Conservation (phyloP, 2,113 vertebrate species). For the Dryoscopus gambensis region DNA sequence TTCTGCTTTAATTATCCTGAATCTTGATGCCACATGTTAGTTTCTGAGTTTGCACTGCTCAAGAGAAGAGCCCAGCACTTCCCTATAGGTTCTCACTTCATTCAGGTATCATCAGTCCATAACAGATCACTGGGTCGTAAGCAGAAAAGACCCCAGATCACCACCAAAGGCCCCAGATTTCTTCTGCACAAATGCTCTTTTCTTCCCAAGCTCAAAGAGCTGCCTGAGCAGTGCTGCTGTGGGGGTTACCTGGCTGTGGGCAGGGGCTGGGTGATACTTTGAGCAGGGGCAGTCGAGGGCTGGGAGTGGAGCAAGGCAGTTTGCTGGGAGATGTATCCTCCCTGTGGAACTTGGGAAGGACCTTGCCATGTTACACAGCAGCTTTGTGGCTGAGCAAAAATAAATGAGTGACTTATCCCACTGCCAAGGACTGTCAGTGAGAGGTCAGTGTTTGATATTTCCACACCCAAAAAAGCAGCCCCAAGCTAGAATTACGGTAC, state of each 20-base stretch:
- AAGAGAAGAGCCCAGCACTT: not conserved
- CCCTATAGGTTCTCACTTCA: not conserved
- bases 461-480: conserved; percentile 57
- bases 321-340: not conserved
- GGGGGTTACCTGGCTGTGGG: not conserved
- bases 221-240: not conserved
- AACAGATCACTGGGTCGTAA: not conserved
- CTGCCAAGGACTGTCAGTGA: conserved; percentile 39
- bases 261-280: not conserved
- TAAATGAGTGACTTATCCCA: conserved; percentile 44
- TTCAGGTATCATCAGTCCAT: not conserved
- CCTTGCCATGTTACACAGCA: conserved; percentile 49
- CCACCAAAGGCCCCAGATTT: not conserved
- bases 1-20: not conserved
- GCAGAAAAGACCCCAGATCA: not conserved
- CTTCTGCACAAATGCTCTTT: not conserved
- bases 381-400: conserved; percentile 37
- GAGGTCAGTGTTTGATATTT: conserved; percentile 60
- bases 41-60: not conserved
- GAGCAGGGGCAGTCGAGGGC: not conserved
- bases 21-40: not conserved
- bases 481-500: conserved; percentile 49
- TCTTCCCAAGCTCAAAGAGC: not conserved
- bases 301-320: not conserved
- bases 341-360: not conserved